A percentile compares a stretch with the other conserved stretches of the same genome.
phyloP scores from a whole-genome alignment of 2,888 invertebrate genomes.

The Melitaea athalia region DNA sequence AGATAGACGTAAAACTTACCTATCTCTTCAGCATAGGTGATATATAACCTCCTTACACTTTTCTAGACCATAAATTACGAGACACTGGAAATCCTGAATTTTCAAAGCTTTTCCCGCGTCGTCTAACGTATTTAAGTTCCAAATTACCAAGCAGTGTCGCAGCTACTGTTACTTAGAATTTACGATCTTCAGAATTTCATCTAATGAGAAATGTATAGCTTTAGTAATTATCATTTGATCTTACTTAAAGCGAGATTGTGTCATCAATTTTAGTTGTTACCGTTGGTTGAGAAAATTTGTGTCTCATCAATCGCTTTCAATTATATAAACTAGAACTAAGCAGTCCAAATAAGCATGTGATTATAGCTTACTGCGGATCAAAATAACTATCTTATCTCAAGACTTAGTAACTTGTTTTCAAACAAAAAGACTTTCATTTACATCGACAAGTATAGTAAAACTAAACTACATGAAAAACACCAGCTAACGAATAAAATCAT shows the following conservation, averaged over 20 bases:
- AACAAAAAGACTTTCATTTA: too few relatives aligned
- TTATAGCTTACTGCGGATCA: too few relatives aligned
- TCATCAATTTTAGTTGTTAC: not conserved
- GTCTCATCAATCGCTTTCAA: too few relatives aligned
- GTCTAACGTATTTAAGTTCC: constrained; percentile 21
- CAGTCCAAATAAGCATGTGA: too few relatives aligned
- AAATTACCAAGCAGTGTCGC: constrained; percentile 23
- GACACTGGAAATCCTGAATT: constrained; percentile 23
- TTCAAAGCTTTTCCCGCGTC: constrained; percentile 25
- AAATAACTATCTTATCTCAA: too few relatives aligned
- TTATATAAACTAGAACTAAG: too few relatives aligned
- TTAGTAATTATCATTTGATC: constrained; percentile 11
- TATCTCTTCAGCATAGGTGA: constrained; percentile 7
- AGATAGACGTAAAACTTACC: not conserved
- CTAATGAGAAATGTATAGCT: constrained; percentile 16
- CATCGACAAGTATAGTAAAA: too few relatives aligned
- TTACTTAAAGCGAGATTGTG: not conserved
- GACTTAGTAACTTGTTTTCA: too few relatives aligned
- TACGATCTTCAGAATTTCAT: constrained; percentile 17
- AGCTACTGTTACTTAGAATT: constrained; percentile 24
- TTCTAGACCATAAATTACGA: constrained; percentile 22
- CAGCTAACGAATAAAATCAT: too few relatives aligned
- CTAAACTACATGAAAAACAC: too few relatives aligned
- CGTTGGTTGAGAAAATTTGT: too few relatives aligned
- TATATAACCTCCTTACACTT: constrained; percentile 10